Base-by-base conservation (phyloP, 2,113 vertebrate genomes). In the Etheostoma cragini region DNA sequence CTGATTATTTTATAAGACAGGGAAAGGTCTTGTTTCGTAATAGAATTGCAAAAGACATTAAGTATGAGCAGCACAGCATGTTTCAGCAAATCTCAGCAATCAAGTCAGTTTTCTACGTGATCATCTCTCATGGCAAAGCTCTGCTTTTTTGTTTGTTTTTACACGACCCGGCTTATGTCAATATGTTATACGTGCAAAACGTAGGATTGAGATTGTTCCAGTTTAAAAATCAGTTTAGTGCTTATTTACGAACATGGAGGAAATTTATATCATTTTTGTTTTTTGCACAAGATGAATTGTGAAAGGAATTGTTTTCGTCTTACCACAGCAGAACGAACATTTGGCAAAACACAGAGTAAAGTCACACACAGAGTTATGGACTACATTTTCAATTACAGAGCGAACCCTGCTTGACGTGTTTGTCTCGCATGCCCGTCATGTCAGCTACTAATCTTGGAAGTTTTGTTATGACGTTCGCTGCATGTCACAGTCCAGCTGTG, bases 401-500 rank as follows among this genome's bases (percentile, higher is more conserved):
- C 2, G 14, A 53, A 60, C 21, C 46, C 8, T 5, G 66, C 58
- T 50, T 64, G 76, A 80, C 19, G 58, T 84, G 73, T 67, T 86
- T 78, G 62, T 76, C 78, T 71, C 3, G 14, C 62, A 74, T 80
- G 79, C 62, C 57, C 70, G 74, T 77, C 83, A 78, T 22, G 10
- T 78, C 45, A 12, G 19, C 74, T 61, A 7, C 64, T 81, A 49
- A 79, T 81, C 77, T 82, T 58, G 33, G 54, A 77, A 26, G 71
- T 75, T 73, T 30, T 75, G 66, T 76, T 60, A 16, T 70, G 67
- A 76, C 14, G 5, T 71, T 64, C 0, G 13, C 35, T 67, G 45
- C 11, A 1, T 62, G 76, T 71, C 76, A 75, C 46, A 65, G 15
- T 47, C 67, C 72, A 62, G 63, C 78, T 87, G 70, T 71, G 24